Evolutionary conservation across 2,113 vertebrate species (phyloP).

Genomic region (Epinephelus cyanopodus): DNA sequence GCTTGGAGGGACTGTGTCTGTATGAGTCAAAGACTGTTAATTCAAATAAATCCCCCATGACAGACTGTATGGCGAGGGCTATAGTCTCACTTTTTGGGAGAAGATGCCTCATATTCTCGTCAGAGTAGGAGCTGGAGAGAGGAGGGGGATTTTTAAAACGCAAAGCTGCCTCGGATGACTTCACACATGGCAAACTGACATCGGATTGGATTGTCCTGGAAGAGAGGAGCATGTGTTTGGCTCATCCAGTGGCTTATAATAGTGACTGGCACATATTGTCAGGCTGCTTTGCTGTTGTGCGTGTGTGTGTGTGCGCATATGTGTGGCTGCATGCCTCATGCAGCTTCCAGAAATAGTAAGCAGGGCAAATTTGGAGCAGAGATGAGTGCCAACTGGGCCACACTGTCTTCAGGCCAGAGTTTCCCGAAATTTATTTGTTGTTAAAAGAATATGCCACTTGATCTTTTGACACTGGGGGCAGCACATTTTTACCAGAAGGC

Average conservation of each 20-base stretch:
- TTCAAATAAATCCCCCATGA: background rate
- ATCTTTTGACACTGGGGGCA: conserved; percentile 4
- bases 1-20: background rate
- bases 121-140: conserved; percentile 1
- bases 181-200: conserved; percentile 20
- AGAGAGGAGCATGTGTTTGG: conserved; percentile 53
- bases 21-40: background rate
- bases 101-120: background rate
- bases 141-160: background rate
- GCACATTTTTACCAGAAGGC: background rate
- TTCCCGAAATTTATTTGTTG: conserved; percentile 34
- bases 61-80: background rate
- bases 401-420: conserved; percentile 18
- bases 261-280: conserved; percentile 66
- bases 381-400: conserved; percentile 63
- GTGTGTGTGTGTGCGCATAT: conserved; percentile 13
- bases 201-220: conserved; percentile 56
- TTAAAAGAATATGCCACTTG: background rate
- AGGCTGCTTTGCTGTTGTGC: conserved; percentile 42
- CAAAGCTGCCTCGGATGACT: conserved; percentile 1
- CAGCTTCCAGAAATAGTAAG: conserved; percentile 80
- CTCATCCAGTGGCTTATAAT: conserved; percentile 57
- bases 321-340: conserved; percentile 48
- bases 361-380: conserved; percentile 65
- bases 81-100: background rate